Evolutionary conservation across 2,888 invertebrate species (phyloP).

Genomic region (Acheta domesticus): DNA sequence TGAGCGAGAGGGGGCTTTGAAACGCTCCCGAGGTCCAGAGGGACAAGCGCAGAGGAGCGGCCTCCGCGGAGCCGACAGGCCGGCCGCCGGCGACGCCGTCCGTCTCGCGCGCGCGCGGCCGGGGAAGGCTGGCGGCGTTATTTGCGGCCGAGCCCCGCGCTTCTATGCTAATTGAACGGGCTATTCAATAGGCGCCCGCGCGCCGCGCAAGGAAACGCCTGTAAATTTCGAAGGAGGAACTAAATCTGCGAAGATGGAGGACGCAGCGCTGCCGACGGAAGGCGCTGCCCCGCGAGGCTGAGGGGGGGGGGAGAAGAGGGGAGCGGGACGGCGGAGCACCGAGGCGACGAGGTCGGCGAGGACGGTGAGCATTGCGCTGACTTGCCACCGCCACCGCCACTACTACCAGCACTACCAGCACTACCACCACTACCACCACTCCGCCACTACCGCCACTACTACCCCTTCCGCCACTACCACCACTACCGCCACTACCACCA

Average conservation of each 20-base stretch:
- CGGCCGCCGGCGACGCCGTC: not conserved
- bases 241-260: not conserved
- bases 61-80: not conserved
- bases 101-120: not conserved
- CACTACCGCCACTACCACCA: too few relatives aligned
- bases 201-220: not conserved
- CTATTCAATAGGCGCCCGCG: not conserved
- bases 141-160: not conserved
- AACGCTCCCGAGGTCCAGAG: not conserved
- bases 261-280: not conserved
- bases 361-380: too few relatives aligned
- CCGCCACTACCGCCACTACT: too few relatives aligned
- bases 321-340: not conserved
- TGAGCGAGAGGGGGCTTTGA: not conserved
- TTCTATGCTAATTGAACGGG: not conserved
- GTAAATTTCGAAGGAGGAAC: slow-evolving; percentile 6
- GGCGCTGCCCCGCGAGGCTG: not conserved
- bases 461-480: too few relatives aligned
- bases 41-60: not conserved
- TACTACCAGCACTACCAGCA: too few relatives aligned
- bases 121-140: not conserved
- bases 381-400: too few relatives aligned
- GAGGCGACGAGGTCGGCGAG: not conserved
- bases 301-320: not conserved
- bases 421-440: too few relatives aligned